These are phyloP conservation scores for Oxytorus armatus DNA, from an alignment of 2,888 invertebrate species.

Conservation along the genomic window DNA sequence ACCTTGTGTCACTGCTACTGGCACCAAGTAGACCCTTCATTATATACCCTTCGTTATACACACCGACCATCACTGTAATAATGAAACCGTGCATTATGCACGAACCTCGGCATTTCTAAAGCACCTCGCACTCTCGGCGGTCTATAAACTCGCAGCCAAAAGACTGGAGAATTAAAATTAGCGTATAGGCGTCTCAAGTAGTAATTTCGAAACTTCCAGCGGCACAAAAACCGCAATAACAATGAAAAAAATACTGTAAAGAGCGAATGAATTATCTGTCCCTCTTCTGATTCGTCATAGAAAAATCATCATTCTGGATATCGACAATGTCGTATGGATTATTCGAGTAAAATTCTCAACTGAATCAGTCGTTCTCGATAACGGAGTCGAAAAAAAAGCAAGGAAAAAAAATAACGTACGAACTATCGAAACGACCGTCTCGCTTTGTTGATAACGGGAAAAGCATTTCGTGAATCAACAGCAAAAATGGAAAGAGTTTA, in stretches of 20 bases:
- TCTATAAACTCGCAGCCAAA: background rate
- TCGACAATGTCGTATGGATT: constrained; percentile 23
- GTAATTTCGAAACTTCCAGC: background rate
- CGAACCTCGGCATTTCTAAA: constrained; percentile 32
- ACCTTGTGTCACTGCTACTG: constrained; percentile 76
- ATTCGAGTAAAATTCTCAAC: constrained; percentile 34
- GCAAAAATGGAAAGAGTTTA: constrained; percentile 16
- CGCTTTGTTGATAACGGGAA: constrained; percentile 14
- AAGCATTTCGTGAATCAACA: constrained; percentile 16
- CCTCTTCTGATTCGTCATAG: no score
- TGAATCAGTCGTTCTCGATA: constrained; percentile 22
- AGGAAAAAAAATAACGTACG: background rate
- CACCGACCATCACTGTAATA: constrained; percentile 56
- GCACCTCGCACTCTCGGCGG: background rate
- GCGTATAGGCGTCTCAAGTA: no score
- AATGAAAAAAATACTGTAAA: background rate
- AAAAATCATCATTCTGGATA: background rate
- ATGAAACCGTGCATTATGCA: constrained; percentile 55
- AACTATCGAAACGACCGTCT: background rate
- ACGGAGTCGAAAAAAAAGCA: background rate
- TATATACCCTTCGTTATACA: constrained; percentile 66
- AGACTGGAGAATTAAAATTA: constrained; percentile 5
- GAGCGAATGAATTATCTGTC: no score
- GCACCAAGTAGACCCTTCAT: constrained; percentile 78
- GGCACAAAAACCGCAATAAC: background rate